Base-by-base conservation (phyloP, 2,113 vertebrate species). In the Protobothrops mucrosquamatus region DNA sequence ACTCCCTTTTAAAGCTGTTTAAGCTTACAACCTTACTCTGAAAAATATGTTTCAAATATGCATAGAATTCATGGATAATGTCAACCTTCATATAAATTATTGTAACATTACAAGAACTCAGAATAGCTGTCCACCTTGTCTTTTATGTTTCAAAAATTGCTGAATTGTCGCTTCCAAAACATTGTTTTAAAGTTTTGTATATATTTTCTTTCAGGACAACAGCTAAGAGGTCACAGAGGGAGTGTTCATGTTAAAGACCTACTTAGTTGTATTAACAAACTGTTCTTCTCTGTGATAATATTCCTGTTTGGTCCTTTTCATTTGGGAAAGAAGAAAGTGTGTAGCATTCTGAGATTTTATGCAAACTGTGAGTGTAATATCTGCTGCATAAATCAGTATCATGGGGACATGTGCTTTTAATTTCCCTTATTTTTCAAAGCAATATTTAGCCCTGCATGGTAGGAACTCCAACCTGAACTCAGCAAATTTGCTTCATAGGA, bases 51-150 rank as follows among this genome's bases (percentile, higher is more conserved):
- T 48, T 51, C 55, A 86, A 29, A 39, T 85, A 59, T 43, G 52
- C 51, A 7, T 46, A 18, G 69, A 29, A 81, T 51, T 48, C 22
- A 55, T 46, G 52, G 24, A 48, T 56, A n/a, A n/a, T 54, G 15
- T 26, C 29, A 57, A 34, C 3, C 14, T 15, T 39, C 20, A 18
- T 74, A 88, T 51, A 87, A 81, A 48, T 59, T 43, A 14, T 56
- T 52, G n/a, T 9, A 54, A 64, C 43, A 7, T 29, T 64, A 55
- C 34, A n/a, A 74, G 26, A 92, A 39, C 59, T 57, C n/a, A 43
- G 39, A 24, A 88, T 55, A 64, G 18, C 34, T 74, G 51, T 92
- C 91, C 91, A 88, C 39, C 51, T 88, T 88, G 59, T 92, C 59
- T 61, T 56, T 26, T 54, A 54, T 55, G 29, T 69, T 88, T 14